phyloP scores from a whole-genome alignment of 2,888 invertebrate species.

The Glaucopsyche alexis region DNA sequence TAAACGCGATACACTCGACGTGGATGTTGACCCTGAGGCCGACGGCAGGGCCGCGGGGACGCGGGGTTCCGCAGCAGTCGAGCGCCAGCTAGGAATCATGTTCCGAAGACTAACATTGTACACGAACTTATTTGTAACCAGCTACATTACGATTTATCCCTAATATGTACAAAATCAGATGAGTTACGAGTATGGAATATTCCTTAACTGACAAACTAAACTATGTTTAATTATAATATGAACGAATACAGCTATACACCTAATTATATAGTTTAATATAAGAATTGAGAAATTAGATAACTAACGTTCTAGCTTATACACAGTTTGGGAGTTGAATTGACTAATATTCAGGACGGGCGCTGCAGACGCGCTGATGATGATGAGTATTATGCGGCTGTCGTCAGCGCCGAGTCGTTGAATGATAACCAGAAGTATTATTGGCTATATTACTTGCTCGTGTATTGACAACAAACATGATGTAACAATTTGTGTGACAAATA shows the following conservation, averaged over 20 bases:
- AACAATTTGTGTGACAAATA: slow-evolving; percentile 19
- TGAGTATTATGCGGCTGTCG: slow-evolving; percentile 17
- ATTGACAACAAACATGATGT: slow-evolving; percentile 24
- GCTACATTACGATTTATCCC: slow-evolving; percentile 53
- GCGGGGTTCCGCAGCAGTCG: not conserved
- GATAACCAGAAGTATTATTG: slow-evolving; percentile 24
- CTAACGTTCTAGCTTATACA: slow-evolving; percentile 50
- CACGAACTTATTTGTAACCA: slow-evolving; percentile 44
- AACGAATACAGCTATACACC: slow-evolving; percentile 37
- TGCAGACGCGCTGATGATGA: slow-evolving; percentile 25
- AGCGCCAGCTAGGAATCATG: slow-evolving; percentile 15
- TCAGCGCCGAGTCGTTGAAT: slow-evolving; percentile 15
- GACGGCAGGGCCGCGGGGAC: not conserved
- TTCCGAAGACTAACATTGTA: slow-evolving; percentile 38
- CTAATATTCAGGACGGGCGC: slow-evolving; percentile 62
- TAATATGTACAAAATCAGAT: slow-evolving; percentile 71
- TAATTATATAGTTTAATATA: slow-evolving; percentile 38
- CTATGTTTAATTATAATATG: slow-evolving; percentile 23
- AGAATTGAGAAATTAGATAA: slow-evolving; percentile 37
- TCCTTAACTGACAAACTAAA: slow-evolving; percentile 20
- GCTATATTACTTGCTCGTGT: slow-evolving; percentile 21
- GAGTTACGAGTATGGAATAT: slow-evolving; percentile 36
- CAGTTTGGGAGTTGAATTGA: slow-evolving; percentile 69
- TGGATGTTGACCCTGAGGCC: slow-evolving; percentile 35
- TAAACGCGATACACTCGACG: slow-evolving; percentile 10